phyloP scores from a whole-genome alignment of 1,140 invertebrate genomes.

The Leptonema lineaticorne region DNA sequence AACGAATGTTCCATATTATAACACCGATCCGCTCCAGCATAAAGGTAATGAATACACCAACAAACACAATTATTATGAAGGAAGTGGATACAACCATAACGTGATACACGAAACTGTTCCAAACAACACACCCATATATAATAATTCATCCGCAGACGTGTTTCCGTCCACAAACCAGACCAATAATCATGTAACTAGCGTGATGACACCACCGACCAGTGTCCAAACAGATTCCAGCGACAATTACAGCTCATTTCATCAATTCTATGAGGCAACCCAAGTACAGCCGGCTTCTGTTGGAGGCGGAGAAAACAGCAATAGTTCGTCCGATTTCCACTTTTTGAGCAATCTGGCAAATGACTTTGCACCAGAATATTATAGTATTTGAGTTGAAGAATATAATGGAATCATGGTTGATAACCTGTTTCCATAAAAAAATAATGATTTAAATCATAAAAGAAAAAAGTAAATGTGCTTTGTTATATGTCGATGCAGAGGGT shows the following conservation, averaged over 20 bases:
- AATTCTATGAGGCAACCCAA: slow-evolving; percentile 66
- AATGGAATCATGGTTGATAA: slow-evolving; percentile 34
- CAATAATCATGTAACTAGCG: slow-evolving; percentile 45
- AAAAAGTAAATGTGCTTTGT: too few relatives aligned
- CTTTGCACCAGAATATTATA: slow-evolving; percentile 89
- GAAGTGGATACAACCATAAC: slow-evolving; percentile 45
- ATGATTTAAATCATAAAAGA: too few relatives aligned
- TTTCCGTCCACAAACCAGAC: slow-evolving; percentile 42
- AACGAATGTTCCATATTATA: slow-evolving; percentile 49
- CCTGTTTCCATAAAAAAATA: slow-evolving; percentile 51
- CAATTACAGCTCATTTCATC: slow-evolving; percentile 67
- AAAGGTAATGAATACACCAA: slow-evolving; percentile 47
- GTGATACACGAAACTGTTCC: slow-evolving; percentile 44
- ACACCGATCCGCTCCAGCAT: slow-evolving; percentile 49
- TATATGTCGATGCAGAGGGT: not conserved
- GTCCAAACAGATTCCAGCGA: slow-evolving; percentile 60
- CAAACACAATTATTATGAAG: slow-evolving; percentile 52
- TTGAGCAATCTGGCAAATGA: slow-evolving; percentile 87
- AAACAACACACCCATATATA: slow-evolving; percentile 38
- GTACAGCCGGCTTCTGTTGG: slow-evolving; percentile 53
- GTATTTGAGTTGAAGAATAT: slow-evolving; percentile 61
- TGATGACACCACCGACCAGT: slow-evolving; percentile 61
- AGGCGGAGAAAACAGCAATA: slow-evolving; percentile 80
- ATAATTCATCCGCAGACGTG: slow-evolving; percentile 40
- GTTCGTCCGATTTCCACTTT: slow-evolving; percentile 89